Conservation (phyloP, 2,888 invertebrate species). For the Amblyjoppa proteus region DNA sequence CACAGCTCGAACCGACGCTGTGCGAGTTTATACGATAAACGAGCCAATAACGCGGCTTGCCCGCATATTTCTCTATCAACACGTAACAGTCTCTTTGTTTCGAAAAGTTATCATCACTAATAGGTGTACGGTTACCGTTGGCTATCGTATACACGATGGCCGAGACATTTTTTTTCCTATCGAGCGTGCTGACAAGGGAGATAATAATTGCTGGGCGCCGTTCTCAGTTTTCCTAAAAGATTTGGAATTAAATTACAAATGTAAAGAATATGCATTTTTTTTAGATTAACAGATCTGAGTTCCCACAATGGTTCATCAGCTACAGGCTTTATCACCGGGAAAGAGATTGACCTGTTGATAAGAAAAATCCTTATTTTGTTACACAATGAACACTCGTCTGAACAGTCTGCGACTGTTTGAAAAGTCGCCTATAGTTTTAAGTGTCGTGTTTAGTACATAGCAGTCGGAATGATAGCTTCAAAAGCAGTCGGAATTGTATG, state of each 20-base stretch:
- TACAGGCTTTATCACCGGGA: not conserved
- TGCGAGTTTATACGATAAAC: not conserved
- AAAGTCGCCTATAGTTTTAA: not conserved
- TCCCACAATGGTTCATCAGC: not conserved
- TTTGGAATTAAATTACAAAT: not conserved
- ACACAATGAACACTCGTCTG: not conserved
- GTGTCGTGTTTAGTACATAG: not conserved
- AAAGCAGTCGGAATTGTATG: not conserved
- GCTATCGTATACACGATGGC: constrained; percentile 22
- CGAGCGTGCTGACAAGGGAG: not conserved
- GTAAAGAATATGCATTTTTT: not conserved
- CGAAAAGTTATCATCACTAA: constrained; percentile 2
- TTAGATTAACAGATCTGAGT: not conserved
- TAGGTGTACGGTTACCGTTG: constrained; percentile 13
- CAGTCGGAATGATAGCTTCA: not conserved
- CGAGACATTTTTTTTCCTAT: not conserved
- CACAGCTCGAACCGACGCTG: not conserved
- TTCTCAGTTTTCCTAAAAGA: not conserved
- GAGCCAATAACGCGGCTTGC: not conserved
- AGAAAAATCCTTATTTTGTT: not conserved
- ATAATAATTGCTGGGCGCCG: not conserved
- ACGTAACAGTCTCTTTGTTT: constrained; percentile 7
- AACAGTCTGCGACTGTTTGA: not conserved
- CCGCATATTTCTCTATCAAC: not conserved
- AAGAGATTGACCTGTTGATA: not conserved